Base-by-base conservation (phyloP, 2,888 invertebrate genomes). In the Macrosiphum euphorbiae region DNA sequence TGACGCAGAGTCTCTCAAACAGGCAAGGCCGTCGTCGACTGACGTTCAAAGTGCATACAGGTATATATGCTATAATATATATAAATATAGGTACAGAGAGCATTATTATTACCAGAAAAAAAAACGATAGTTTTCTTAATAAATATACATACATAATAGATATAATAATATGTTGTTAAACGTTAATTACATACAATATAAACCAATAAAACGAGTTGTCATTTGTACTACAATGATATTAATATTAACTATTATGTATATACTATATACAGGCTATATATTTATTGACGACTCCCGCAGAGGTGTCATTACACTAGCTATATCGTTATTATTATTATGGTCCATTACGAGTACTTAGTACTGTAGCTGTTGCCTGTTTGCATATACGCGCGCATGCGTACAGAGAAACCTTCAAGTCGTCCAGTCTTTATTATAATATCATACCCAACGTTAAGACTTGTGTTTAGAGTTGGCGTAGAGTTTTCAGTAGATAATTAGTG, bases 41-140 rank as follows among this genome's bases (percentile, higher is more conserved):
- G 28, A 61, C 47, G 26, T 20, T 61, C 28, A 28, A 89, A 90
- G 61, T 47, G 90, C 61, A 47, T 47, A 26, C 13, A 41, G 41
- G 13, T 50, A 26, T 55, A 55, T 26, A n/a, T 86, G 44, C 28
- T 86, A 86, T n/a, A 86, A 86, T 47, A 28, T 20, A 86, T 35
- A 78, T 11, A 44, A 28, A 86, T 47, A 47, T 28, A 41, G 26
- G 86, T 55, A 26, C 35, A 88, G 1, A 4, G 35, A 11, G 24
- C 35, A 7, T 89, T 58, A 88, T 89, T 67, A 35, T 78, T 90
- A 90, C 61, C 67, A n/a, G n/a, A 90, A 90, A 61, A 35, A 90
- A 20, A 20, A 90, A 20, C 20, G 10, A 89, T 90, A 44, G 24
- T 90, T 67, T 47, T 90, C 61, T 61, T 47, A n/a, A 89, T 55